Conservation (phyloP, 2,888 invertebrate species). For the Eumerus sabulonum region DNA sequence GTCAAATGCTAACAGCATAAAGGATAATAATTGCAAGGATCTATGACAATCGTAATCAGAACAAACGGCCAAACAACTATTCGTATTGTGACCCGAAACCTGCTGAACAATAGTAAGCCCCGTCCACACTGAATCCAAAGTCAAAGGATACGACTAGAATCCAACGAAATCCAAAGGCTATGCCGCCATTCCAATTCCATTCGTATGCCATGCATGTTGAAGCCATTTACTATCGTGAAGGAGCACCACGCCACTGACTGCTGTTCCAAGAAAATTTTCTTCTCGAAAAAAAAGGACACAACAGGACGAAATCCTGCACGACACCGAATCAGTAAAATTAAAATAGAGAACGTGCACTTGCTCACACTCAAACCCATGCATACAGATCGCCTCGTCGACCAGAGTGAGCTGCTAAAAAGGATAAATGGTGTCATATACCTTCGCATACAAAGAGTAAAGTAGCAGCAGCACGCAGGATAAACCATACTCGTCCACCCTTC, state of each 20-base stretch:
- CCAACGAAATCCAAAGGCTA: constrained; percentile 17
- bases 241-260: constrained; percentile 34
- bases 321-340: constrained; percentile 45
- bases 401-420: constrained; percentile 38
- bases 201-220: constrained; percentile 64
- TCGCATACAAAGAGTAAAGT: constrained; percentile 9
- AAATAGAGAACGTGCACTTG: constrained; percentile 37
- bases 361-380: constrained; percentile 17
- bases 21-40: constrained; percentile 67
- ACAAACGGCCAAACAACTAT: constrained; percentile 56
- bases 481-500: background rate
- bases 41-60: constrained; percentile 66
- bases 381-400: background rate
- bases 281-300: constrained; percentile 2
- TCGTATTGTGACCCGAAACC: constrained; percentile 44
- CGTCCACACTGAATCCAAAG: background rate
- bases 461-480: constrained; percentile 47
- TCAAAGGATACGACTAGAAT: constrained; percentile 1
- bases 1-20: constrained; percentile 63
- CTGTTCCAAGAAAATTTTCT: constrained; percentile 39
- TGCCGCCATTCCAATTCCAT: constrained; percentile 30
- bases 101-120: constrained; percentile 2
- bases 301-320: constrained; percentile 28
- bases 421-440: constrained; percentile 62
- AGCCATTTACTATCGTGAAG: constrained; percentile 50